Evolutionary conservation across 2,888 invertebrate genomes (phyloP), one percentile per base, ranked within the genome.

Genomic region (Arrhopalites spinosus): DNA sequence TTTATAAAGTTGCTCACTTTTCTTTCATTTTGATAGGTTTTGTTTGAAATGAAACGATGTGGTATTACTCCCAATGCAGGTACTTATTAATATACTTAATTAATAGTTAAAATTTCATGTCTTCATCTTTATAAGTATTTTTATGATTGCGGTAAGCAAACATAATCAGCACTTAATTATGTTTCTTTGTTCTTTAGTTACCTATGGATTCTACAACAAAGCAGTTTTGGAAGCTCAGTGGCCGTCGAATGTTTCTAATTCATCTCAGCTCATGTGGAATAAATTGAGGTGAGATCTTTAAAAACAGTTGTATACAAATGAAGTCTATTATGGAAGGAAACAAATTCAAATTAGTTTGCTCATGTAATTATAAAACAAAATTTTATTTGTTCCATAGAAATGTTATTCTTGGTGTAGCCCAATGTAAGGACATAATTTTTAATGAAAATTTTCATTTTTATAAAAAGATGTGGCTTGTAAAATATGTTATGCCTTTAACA

Each of bases 161-260:
- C 11, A 11, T 11, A 36, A 7, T 36, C 36, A 36, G 3, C 5
- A 36, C 3, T 36, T 11, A 36, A 7, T 36, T 36, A 7, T 36
- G 36, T 36, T 3, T 7, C 11, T 36, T 36, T 36, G 11, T 36
- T 36, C 13, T 36, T 36, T 36, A 36, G 90, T 99, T 71, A 99
- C 99, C 0, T 99, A 99, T 84, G 98, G 98, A 83, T 92, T 90
- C 85, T 92, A 92, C 84, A 92, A 92, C 83, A 87, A 89, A 88
- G 90, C 91, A 75, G 97, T 99, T 56, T 88, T 98, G 74, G 97
- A 98, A 86, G 95, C 96, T 7, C 93, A 93, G 82, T 98, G 97
- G 98, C 96, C 96, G 0, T 90, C 92, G 56, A 92, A 92, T 81
- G 85, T 85, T 77, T 81, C 92, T 78, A 90, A 91, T 83, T 92